Evolutionary conservation across 2,113 vertebrate genomes (phyloP), one percentile per base, ranked within the genome.

Genomic region (Syngnathoides biaculeatus): DNA sequence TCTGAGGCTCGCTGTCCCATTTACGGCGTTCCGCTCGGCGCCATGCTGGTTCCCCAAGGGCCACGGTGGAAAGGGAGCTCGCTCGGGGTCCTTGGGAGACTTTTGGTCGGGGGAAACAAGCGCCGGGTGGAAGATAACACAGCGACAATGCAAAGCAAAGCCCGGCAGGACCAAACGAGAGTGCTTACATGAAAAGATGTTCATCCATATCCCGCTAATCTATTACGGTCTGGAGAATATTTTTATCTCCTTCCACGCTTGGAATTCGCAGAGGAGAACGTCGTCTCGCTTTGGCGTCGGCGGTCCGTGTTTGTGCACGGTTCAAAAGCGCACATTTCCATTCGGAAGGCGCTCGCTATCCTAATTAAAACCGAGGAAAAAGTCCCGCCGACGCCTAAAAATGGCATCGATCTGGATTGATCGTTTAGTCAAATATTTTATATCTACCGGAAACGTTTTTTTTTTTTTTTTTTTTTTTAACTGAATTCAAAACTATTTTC

Each of bases 111-210:
- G 48, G 17, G 48, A 20, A 53, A 77, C 82, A 87, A 67, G 78
- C 78, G 48, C 57, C 67, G 72, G 59, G 22, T 53, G 42, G 0
- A 20, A 78, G 84, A 84, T 86, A 90, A 85, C 64, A 58, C 73
- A 2, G 62, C 74, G 79, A 90, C 79, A 88, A 82, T 83, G 77
- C 53, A 73, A 73, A 39, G 17, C 68, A 71, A 82, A 76, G 68
- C 79, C 81, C 79, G 69, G 26, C 69, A 84, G 78, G 67, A 71
- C 74, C 81, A 82, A 81, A 75, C 80, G 77, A 75, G 72, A 72
- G 68, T 35, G 45, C 58, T 60, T 2, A 63, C 64, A 72, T 70
- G 48, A 71, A 79, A 79, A 79, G 58, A 82, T 79, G 71, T 68
- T 76, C 1, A 5, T 86, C 80, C 82, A 79, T 76, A 76, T 73